These are phyloP conservation scores for Meliscaeva auricollis DNA, from an alignment of 2,888 invertebrate species.

Conservation along the genomic window DNA sequence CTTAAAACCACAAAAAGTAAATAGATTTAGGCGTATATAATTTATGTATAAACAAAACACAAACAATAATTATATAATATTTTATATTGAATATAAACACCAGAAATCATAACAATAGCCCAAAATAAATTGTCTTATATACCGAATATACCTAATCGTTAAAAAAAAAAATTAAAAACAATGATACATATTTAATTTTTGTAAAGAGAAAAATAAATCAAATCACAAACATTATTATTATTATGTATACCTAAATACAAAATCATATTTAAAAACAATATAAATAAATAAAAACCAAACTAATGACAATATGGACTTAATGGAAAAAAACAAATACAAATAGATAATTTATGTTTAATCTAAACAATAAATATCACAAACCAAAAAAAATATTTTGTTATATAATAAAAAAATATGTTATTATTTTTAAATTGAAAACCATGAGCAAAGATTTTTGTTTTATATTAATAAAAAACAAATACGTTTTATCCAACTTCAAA, in stretches of 20 bases:
- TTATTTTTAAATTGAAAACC: neutral
- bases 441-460: too few species aligned
- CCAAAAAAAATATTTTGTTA: slow-evolving; percentile 7
- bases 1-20: slow-evolving; percentile 37
- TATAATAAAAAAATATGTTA: neutral
- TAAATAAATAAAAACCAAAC: slow-evolving; percentile 59
- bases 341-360: slow-evolving; percentile 31
- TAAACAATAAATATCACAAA: slow-evolving; percentile 34
- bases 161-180: slow-evolving; percentile 29
- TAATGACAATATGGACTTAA: slow-evolving; percentile 69
- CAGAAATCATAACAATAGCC: slow-evolving; percentile 55
- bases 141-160: neutral
- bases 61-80: slow-evolving; percentile 53
- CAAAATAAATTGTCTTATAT: slow-evolving; percentile 51
- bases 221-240: neutral
- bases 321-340: slow-evolving; percentile 40
- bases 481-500: slow-evolving; percentile 39
- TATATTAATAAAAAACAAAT: slow-evolving; percentile 15
- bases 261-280: slow-evolving; percentile 40
- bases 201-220: slow-evolving; percentile 15
- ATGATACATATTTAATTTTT: slow-evolving; percentile 48
- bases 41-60: slow-evolving; percentile 38
- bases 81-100: slow-evolving; percentile 62
- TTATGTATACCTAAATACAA: slow-evolving; percentile 15
- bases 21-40: slow-evolving; percentile 39